Evolutionary conservation across 2,888 invertebrate genomes (phyloP).

Genomic region (Bellardia bayeri): DNA sequence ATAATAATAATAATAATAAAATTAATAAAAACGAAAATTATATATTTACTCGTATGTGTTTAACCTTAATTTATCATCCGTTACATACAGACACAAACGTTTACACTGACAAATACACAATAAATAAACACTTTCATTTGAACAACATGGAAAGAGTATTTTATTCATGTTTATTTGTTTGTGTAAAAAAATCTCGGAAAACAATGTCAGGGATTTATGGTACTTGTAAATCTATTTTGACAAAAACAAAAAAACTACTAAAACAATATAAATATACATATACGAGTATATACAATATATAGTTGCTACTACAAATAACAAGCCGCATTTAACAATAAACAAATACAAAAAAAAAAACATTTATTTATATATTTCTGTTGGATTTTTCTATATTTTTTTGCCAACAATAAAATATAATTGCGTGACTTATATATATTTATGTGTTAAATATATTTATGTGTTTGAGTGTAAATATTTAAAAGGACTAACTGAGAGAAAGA

Average conservation of each 20-base stretch:
- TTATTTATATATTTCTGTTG: slow-evolving; percentile 35
- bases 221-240: slow-evolving; percentile 50
- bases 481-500: neutral
- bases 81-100: neutral
- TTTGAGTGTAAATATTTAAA: neutral
- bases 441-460: neutral
- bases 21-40: slow-evolving; percentile 20
- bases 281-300: slow-evolving; percentile 26
- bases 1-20: neutral
- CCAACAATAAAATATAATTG: slow-evolving; percentile 62
- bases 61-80: slow-evolving; percentile 47
- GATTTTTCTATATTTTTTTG: slow-evolving; percentile 8
- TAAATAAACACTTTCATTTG: slow-evolving; percentile 6
- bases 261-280: neutral
- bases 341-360: slow-evolving; percentile 21
- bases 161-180: slow-evolving; percentile 48
- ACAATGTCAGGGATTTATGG: slow-evolving; percentile 62
- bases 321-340: slow-evolving; percentile 17
- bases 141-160: neutral
- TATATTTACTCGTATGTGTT: slow-evolving; percentile 25
- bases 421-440: slow-evolving; percentile 59
- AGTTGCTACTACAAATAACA: slow-evolving; percentile 21
- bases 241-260: slow-evolving; percentile 4
- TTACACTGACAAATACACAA: neutral
- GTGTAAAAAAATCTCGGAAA: slow-evolving; percentile 49